Conservation (phyloP, 2,797 vertebrate species). For the Masticophis lateralis region DNA sequence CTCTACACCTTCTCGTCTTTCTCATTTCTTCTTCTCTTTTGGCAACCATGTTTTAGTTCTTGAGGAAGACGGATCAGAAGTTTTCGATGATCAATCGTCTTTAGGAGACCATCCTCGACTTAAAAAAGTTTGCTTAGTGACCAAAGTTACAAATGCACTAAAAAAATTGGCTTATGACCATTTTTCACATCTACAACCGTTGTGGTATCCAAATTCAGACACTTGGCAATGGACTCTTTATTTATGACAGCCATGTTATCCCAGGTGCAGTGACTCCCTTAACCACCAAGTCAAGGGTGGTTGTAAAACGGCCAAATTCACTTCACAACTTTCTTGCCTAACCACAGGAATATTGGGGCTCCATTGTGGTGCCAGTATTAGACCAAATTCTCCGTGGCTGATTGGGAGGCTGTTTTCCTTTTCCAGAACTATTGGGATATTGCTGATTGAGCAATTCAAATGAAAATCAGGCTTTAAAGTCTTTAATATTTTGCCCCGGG, state of each 20-base stretch:
- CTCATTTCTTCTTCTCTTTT: neutral
- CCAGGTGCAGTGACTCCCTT: too few species aligned
- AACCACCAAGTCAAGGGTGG: too few species aligned
- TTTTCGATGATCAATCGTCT: neutral
- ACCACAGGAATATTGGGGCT: too few species aligned
- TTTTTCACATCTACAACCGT: too few species aligned
- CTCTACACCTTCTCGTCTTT: neutral
- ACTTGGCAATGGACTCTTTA: too few species aligned
- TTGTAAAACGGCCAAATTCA: too few species aligned
- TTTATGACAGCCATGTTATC: accelerated
- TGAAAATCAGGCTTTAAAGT: neutral
- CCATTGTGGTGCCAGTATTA: neutral
- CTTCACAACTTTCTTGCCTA: too few species aligned
- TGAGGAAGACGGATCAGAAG: neutral
- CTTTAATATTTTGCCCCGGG: neutral
- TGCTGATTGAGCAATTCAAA: neutral
- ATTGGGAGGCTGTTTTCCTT: neutral
- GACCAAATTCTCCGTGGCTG: too few species aligned
- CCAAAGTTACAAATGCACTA: too few species aligned
- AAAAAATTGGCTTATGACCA: too few species aligned
- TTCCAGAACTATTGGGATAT: neutral
- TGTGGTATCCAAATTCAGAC: too few species aligned
- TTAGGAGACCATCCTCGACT: neutral
- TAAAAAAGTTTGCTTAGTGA: too few species aligned
- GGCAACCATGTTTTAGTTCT: neutral